These are phyloP conservation scores for Rhea americana DNA, from an alignment of 2,113 vertebrate genomes.

Conservation along the genomic window DNA sequence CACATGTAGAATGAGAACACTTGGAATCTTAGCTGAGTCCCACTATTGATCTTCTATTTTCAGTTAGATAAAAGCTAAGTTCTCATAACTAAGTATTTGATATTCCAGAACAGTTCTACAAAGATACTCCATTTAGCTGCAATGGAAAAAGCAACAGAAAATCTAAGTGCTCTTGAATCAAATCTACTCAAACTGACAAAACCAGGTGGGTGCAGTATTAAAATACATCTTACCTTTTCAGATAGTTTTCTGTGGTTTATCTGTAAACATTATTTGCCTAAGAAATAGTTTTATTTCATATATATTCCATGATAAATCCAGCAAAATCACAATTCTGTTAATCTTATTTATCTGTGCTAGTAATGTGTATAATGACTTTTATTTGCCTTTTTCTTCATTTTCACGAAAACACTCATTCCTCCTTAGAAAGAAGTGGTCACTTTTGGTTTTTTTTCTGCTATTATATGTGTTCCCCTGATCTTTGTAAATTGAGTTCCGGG, in stretches of 20 bases:
- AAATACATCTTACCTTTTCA: not conserved
- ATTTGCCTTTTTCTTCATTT: not conserved
- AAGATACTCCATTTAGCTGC: slow-evolving; percentile 48
- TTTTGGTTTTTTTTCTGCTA: not conserved
- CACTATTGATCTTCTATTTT: not conserved
- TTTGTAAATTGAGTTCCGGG: not conserved
- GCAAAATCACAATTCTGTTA: not conserved
- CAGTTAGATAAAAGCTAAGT: not conserved
- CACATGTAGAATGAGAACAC: not conserved
- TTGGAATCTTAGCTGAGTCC: not conserved
- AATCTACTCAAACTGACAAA: slow-evolving; percentile 75
- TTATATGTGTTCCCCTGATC: not conserved
- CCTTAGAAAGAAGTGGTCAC: not conserved
- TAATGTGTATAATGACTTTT: not conserved
- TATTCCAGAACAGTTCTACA: slow-evolving; percentile 61
- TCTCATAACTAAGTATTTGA: not conserved
- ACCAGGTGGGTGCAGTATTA: slow-evolving; percentile 40
- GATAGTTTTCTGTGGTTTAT: slow-evolving; percentile 3
- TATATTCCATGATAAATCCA: not conserved
- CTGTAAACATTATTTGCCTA: not conserved
- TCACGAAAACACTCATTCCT: not conserved
- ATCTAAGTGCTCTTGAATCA: slow-evolving; percentile 77
- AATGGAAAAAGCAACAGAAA: slow-evolving; percentile 75
- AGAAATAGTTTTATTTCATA: not conserved
- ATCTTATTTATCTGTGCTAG: not conserved